These are phyloP conservation scores for Ictalurus punctatus DNA, from an alignment of 2,113 vertebrate species.

Conservation along the genomic window DNA sequence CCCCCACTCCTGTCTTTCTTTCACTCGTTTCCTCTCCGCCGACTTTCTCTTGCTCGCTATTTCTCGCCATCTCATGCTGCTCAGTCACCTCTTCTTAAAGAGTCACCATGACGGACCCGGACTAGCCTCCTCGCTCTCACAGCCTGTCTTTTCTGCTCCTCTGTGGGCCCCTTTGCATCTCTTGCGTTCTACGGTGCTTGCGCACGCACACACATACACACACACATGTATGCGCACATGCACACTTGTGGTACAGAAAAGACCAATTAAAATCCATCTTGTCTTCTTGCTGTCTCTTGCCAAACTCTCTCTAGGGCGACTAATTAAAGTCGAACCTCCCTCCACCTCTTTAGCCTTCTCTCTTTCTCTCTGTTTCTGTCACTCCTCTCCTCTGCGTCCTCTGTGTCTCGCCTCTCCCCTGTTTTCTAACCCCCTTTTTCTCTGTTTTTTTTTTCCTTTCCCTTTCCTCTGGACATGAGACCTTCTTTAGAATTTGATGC, in stretches of 20 bases:
- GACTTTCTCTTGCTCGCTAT: conserved; percentile 43
- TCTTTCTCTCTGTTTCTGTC: conserved; percentile 45
- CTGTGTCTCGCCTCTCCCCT: conserved; percentile 29
- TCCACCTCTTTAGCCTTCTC: conserved; percentile 51
- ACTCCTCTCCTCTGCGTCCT: conserved; percentile 20
- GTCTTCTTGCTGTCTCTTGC: conserved; percentile 60
- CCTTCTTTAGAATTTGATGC: conserved; percentile 28
- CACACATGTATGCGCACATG: conserved; percentile 29
- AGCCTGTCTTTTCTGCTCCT: conserved; percentile 57
- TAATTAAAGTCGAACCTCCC: conserved; percentile 73
- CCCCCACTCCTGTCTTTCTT: conserved; percentile 7
- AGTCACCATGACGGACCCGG: conserved; percentile 68
- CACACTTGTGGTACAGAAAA: conserved; percentile 51
- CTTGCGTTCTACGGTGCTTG: conserved; percentile 32
- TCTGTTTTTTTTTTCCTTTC: conserved; percentile 1
- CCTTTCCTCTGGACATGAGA: conserved; percentile 40
- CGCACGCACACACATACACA: conserved; percentile 4
- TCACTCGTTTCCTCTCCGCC: conserved; percentile 26
- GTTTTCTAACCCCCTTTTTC: conserved; percentile 36
- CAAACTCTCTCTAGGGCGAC: conserved; percentile 70
- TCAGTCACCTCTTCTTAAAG: conserved; percentile 74
- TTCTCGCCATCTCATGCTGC: conserved; percentile 41
- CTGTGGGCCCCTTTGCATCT: conserved; percentile 25
- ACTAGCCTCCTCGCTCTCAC: conserved; percentile 64
- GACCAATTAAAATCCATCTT: conserved; percentile 78